Evolutionary conservation across 2,797 vertebrate species (phyloP).

Genomic region (Gallinago stenura): DNA sequence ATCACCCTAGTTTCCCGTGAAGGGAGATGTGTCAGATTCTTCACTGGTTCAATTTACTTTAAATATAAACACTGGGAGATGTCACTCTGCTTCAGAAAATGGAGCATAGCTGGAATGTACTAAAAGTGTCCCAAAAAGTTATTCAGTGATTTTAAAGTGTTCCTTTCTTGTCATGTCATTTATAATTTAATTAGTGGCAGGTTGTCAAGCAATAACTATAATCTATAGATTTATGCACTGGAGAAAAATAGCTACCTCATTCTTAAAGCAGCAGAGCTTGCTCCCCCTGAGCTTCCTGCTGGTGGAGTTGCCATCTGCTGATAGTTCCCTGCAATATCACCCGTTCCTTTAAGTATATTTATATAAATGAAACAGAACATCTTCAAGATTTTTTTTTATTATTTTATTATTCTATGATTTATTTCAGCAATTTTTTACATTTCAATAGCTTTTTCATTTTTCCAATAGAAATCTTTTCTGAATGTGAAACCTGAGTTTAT

Average conservation of each 20-base stretch:
- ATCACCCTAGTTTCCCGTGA: neutral
- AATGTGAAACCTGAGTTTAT: conserved; percentile 56
- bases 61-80: conserved; percentile 24
- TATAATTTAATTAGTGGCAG: conserved; percentile 75
- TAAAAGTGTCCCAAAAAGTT: conserved; percentile 65
- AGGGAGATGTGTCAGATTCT: conserved; percentile 28
- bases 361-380: conserved; percentile 61
- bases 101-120: neutral
- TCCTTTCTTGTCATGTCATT: conserved; percentile 62
- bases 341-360: conserved; percentile 56
- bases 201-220: conserved; percentile 70
- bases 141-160: conserved; percentile 49
- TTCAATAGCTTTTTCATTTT: conserved; percentile 69
- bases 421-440: conserved; percentile 66
- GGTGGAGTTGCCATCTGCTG: conserved; percentile 74
- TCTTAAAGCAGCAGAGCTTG: conserved; percentile 73
- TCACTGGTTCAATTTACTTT: conserved; percentile 49
- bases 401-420: conserved; percentile 42
- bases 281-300: conserved; percentile 59
- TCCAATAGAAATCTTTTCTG: conserved; percentile 56
- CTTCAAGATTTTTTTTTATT: conserved; percentile 55
- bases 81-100: conserved; percentile 26
- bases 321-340: conserved; percentile 67
- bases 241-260: conserved; percentile 66
- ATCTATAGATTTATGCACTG: conserved; percentile 47